phyloP scores from a whole-genome alignment of 53 echinoderm and acorn worm genomes.

The Mesocentrotus franciscanus region DNA sequence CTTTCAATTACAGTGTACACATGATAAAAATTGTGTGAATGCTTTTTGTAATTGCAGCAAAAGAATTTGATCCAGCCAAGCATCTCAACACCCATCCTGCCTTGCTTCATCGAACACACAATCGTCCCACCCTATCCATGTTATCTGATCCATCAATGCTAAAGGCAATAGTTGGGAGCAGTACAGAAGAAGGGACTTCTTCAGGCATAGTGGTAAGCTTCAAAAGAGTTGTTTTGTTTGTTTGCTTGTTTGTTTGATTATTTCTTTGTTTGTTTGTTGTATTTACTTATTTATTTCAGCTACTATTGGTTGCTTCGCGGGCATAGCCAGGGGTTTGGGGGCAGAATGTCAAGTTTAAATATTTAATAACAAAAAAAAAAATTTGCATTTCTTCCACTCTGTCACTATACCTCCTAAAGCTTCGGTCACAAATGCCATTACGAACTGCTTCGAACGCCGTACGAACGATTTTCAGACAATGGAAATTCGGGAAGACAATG shows the following conservation, averaged over 20 bases:
- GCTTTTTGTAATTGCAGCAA: conserved; percentile 58
- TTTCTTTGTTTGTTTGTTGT: neutral
- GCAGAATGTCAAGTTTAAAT: too few species aligned
- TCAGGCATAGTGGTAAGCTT: neutral
- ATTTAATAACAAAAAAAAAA: too few species aligned
- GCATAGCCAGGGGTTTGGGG: too few species aligned
- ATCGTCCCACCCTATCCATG: conserved; percentile 76
- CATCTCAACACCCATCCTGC: conserved; percentile 81
- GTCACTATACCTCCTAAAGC: too few species aligned
- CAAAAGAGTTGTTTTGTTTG: neutral
- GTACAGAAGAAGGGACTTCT: neutral
- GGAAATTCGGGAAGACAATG: too few species aligned
- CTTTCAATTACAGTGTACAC: neutral
- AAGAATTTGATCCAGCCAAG: conserved; percentile 81
- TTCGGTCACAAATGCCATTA: too few species aligned
- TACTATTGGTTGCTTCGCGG: too few species aligned
- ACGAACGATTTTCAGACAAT: too few species aligned
- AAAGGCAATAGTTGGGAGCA: conserved; percentile 14
- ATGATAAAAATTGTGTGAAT: too few species aligned
- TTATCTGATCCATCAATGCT: conserved; percentile 31
- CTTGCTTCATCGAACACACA: conserved; percentile 75
- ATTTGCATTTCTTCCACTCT: too few species aligned
- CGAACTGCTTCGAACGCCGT: too few species aligned
- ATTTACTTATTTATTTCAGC: neutral
- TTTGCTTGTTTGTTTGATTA: neutral